Evolutionary conservation across 2,113 vertebrate species (phyloP).

Genomic region (Megaceryle maxima): DNA sequence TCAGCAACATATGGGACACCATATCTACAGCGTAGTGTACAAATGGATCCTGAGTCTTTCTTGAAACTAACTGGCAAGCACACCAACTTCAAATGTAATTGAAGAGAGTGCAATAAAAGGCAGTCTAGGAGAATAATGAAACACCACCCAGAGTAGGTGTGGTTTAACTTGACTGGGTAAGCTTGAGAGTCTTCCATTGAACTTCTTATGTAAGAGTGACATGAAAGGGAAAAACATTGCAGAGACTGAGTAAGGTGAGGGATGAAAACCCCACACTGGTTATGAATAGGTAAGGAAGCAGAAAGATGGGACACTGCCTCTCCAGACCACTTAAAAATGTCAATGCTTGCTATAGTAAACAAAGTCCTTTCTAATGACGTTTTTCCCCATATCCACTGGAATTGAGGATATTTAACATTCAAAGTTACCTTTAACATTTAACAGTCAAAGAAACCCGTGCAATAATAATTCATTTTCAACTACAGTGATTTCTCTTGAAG

Average conservation of each 20-base stretch:
- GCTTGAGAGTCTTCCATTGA: not conserved
- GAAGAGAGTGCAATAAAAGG: not conserved
- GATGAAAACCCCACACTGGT: not conserved
- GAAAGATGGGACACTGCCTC: not conserved
- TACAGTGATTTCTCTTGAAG: not conserved
- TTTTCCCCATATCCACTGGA: not conserved
- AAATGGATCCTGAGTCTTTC: not conserved
- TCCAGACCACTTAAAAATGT: fast-evolving
- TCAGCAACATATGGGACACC: not conserved
- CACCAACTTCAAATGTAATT: not conserved
- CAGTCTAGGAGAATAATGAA: not conserved
- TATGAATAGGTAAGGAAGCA: not conserved
- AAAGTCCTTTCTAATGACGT: not conserved
- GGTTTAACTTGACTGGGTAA: not conserved
- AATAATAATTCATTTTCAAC: not conserved
- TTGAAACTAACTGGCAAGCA: not conserved
- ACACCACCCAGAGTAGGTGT: not conserved
- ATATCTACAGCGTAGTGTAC: not conserved
- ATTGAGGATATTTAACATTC: not conserved
- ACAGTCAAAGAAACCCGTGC: not conserved
- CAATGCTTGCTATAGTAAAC: not conserved
- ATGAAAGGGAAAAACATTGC: not conserved
- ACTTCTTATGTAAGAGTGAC: not conserved
- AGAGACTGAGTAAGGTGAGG: not conserved
- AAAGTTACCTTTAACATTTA: not conserved